phyloP scores from a whole-genome alignment of 2,888 invertebrate species.

The Brachypalpus laphriformis region DNA sequence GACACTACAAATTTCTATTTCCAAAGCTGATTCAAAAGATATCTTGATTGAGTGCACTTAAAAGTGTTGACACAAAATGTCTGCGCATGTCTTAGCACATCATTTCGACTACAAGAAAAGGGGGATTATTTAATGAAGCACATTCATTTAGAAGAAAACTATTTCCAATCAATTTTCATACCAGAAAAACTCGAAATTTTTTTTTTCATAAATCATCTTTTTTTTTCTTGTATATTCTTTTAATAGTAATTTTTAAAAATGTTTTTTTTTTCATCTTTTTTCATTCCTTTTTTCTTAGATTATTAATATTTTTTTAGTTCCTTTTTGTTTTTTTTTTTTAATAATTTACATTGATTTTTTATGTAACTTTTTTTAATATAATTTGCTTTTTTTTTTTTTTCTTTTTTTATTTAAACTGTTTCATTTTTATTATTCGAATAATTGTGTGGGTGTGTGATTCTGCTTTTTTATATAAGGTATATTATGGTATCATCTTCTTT shows the following conservation, averaged over 20 bases:
- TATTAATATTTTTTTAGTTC: constrained; percentile 65
- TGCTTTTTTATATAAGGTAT: constrained; percentile 50
- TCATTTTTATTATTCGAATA: constrained; percentile 44
- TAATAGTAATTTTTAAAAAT: constrained; percentile 74
- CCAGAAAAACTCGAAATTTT: constrained; percentile 1
- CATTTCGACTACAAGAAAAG: too few relatives aligned
- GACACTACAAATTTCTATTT: too few relatives aligned
- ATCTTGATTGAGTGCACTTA: too few relatives aligned
- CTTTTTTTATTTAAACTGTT: constrained; percentile 52
- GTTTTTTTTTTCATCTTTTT: constrained; percentile 66
- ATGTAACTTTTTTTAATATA: constrained; percentile 68
- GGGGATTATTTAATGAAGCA: too few relatives aligned
- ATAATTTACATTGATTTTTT: constrained; percentile 74
- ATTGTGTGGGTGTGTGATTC: constrained; percentile 48
- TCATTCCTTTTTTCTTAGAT: constrained; percentile 57
- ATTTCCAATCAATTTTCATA: neutral
- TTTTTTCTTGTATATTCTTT: constrained; percentile 71
- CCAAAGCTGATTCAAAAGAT: too few relatives aligned
- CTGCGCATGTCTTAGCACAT: too few relatives aligned
- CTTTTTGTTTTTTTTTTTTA: constrained; percentile 51
- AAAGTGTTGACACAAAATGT: too few relatives aligned
- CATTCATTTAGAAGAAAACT: too few relatives aligned
- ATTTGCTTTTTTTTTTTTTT: constrained; percentile 48
- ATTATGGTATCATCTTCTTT: constrained; percentile 47
- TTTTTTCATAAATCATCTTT: constrained; percentile 73